A percentile compares a stretch with the other conserved stretches of the same genome.
Conservation (phyloP, 2,888 invertebrate genomes). For the Drosophila sordidapex region DNA sequence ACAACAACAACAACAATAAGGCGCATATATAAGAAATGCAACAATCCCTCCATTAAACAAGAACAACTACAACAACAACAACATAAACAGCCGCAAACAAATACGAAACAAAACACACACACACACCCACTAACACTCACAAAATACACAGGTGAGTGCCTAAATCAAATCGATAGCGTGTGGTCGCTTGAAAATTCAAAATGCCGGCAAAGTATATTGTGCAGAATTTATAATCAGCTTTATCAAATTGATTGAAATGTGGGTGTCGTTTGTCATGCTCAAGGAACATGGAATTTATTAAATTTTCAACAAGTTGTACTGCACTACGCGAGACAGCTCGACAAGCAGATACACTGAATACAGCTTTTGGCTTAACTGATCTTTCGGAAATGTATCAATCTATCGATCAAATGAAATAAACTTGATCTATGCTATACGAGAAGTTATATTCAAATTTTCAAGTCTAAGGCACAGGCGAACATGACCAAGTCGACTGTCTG, state of each 20-base stretch:
- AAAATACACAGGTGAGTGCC: conserved; percentile 49
- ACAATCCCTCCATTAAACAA: conserved; percentile 81
- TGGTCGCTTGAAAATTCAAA: conserved; percentile 4
- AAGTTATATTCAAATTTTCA: neutral
- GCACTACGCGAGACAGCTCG: neutral
- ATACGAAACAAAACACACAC: conserved; percentile 23
- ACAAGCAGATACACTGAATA: neutral
- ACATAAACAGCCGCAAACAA: conserved; percentile 11
- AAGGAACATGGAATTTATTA: neutral
- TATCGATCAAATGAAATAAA: neutral
- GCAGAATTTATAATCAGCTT: neutral
- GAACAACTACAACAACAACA: conserved; percentile 27
- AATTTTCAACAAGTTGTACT: neutral
- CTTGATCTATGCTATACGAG: neutral
- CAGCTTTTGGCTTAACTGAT: neutral
- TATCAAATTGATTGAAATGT: conserved; percentile 3
- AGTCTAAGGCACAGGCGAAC: neutral
- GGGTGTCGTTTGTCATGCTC: neutral
- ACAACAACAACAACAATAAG: conserved; percentile 20
- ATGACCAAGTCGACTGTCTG: neutral
- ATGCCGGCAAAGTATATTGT: neutral
- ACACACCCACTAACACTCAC: conserved; percentile 6
- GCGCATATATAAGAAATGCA: conserved; percentile 60
- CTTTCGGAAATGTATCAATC: neutral
- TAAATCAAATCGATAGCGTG: neutral